These are phyloP conservation scores for Drusus annulatus DNA, from an alignment of 1,140 invertebrate genomes.

Conservation along the genomic window DNA sequence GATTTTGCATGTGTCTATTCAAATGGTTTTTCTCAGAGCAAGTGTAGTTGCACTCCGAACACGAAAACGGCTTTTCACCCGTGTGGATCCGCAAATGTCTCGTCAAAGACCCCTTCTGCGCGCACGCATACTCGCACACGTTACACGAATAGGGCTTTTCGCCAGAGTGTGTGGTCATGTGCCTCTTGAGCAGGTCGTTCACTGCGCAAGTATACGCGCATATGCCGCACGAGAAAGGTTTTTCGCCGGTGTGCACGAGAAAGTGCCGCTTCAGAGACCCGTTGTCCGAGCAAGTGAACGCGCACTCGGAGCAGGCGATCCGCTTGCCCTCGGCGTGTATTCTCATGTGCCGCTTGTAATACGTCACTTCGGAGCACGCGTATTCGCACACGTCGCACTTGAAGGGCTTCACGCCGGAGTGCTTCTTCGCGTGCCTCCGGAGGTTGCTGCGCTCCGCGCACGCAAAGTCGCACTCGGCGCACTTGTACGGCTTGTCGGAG, in stretches of 20 bases:
- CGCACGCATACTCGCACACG: conserved; percentile 17
- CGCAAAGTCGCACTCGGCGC: neutral
- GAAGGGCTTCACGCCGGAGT: neutral
- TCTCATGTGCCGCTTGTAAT: neutral
- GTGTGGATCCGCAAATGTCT: conserved; percentile 38
- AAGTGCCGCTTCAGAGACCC: conserved; percentile 25
- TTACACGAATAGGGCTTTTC: conserved; percentile 13
- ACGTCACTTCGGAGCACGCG: neutral
- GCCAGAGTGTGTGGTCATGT: neutral
- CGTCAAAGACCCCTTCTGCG: neutral
- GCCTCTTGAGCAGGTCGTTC: neutral
- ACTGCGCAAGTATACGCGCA: conserved; percentile 58
- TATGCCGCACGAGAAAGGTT: conserved; percentile 68
- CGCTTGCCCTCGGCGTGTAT: conserved; percentile 32
- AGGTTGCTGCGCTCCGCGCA: neutral
- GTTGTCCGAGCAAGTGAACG: neutral
- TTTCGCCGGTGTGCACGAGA: conserved; percentile 18
- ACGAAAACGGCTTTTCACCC: conserved; percentile 64
- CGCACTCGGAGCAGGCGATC: neutral
- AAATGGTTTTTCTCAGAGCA: neutral
- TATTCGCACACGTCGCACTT: neutral
- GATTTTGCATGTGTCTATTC: neutral
- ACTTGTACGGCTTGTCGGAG: neutral
- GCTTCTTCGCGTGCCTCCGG: neutral
- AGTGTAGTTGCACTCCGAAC: conserved; percentile 63